These are phyloP conservation scores for Malurus elegans DNA, from an alignment of 2,113 vertebrate genomes.

Conservation along the genomic window DNA sequence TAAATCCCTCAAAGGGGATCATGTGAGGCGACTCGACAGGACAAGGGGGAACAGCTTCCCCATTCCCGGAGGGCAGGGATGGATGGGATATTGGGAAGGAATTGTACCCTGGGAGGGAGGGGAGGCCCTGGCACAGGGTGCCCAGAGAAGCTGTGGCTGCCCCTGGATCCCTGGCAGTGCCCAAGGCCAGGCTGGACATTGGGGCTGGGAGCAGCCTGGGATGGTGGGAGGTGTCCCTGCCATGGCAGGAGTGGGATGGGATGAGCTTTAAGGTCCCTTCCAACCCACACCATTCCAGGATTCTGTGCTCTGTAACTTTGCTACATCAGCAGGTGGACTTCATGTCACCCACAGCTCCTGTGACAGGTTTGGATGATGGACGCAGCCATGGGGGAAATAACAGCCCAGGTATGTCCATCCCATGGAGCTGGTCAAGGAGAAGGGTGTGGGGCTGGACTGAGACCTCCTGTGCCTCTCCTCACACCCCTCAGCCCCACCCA, in stretches of 20 bases:
- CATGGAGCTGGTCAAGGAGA: neutral
- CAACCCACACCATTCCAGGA: neutral
- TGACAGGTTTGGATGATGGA: neutral
- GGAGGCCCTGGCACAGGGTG: neutral
- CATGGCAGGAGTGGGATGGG: too few relatives aligned
- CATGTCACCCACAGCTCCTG: too few relatives aligned
- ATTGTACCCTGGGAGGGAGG: neutral
- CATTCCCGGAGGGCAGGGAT: neutral
- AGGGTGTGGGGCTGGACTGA: neutral
- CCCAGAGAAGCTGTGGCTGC: neutral
- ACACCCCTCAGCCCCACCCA: neutral
- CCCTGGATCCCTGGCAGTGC: neutral
- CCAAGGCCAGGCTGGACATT: neutral
- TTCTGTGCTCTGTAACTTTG: neutral
- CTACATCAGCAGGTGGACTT: neutral
- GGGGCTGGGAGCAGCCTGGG: neutral
- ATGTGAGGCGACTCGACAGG: neutral
- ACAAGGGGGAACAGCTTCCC: neutral
- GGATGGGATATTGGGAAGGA: neutral
- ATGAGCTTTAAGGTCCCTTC: neutral
- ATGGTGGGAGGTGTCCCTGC: neutral
- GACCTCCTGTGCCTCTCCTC: neutral
- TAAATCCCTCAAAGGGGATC: neutral
- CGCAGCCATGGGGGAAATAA: neutral
- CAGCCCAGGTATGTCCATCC: accelerated